These are phyloP conservation scores for Avahi laniger DNA, from an alignment of 2,797 vertebrate genomes.

Conservation along the genomic window DNA sequence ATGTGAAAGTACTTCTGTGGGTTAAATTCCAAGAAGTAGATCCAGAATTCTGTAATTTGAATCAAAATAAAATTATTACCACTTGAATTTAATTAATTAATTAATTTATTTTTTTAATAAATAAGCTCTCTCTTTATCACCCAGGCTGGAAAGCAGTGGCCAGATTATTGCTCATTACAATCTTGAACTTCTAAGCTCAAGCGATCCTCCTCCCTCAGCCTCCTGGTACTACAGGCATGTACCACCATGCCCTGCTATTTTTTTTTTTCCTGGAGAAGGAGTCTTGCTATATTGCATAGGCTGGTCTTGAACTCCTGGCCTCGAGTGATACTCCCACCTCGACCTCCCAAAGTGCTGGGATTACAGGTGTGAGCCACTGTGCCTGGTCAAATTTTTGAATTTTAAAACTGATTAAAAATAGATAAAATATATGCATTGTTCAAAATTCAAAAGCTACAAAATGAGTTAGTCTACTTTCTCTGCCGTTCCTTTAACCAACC, in stretches of 20 bases:
- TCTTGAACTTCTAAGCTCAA: not conserved
- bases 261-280: not conserved
- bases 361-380: not conserved
- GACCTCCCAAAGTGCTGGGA: not conserved
- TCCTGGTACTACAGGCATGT: not conserved
- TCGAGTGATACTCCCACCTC: not conserved
- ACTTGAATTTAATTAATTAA: not conserved
- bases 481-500: not conserved
- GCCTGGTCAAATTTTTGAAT: not conserved
- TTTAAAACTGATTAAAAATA: constrained; percentile 47
- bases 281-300: not conserved
- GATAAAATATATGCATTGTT: not conserved
- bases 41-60: not conserved
- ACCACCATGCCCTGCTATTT: not conserved
- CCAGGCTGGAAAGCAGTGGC: not conserved
- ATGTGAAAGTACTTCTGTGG: not conserved
- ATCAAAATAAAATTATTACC: not conserved
- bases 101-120: not conserved
- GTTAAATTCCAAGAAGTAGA: not conserved
- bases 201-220: not conserved
- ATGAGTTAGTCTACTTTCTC: not conserved
- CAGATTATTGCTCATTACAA: not conserved
- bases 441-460: not conserved
- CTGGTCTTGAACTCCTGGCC: not conserved
- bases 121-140: not conserved